phyloP scores from a whole-genome alignment of 2,888 invertebrate genomes.

The Priapulus caudatus region DNA sequence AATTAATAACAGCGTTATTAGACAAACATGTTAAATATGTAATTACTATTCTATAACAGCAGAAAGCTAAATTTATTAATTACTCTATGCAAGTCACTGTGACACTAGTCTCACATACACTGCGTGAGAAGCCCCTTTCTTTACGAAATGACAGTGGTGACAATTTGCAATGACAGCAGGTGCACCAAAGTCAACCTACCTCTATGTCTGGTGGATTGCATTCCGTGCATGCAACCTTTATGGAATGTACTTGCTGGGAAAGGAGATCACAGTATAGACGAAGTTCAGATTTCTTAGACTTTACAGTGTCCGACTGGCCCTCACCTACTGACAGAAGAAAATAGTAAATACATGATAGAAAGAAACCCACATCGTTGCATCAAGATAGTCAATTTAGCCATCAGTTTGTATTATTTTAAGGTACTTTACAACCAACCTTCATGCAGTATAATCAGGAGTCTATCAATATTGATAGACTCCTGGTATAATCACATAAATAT shows the following conservation, averaged over 20 bases:
- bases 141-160: no score
- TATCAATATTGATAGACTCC: not conserved
- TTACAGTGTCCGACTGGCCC: conserved; percentile 41
- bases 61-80: no score
- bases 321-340: not conserved
- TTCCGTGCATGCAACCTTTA: conserved; percentile 51
- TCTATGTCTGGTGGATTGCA: conserved; percentile 49
- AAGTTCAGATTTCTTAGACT: conserved; percentile 62
- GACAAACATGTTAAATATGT: no score
- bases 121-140: no score
- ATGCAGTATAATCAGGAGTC: no score
- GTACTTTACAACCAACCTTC: no score
- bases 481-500: conserved; percentile 3
- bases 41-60: no score
- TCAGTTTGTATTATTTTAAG: conserved; percentile 11
- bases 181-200: conserved; percentile 21
- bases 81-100: no score
- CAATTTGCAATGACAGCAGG: no score
- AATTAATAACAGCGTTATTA: no score
- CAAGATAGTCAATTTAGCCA: not conserved
- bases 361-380: not conserved
- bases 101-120: no score
- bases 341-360: not conserved
- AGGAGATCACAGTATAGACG: conserved; percentile 65
- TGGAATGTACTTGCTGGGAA: conserved; percentile 68